Evolutionary conservation across 2,797 vertebrate species (phyloP), one percentile per base, ranked within the genome.

Genomic region (Cyprinodon diabolis): DNA sequence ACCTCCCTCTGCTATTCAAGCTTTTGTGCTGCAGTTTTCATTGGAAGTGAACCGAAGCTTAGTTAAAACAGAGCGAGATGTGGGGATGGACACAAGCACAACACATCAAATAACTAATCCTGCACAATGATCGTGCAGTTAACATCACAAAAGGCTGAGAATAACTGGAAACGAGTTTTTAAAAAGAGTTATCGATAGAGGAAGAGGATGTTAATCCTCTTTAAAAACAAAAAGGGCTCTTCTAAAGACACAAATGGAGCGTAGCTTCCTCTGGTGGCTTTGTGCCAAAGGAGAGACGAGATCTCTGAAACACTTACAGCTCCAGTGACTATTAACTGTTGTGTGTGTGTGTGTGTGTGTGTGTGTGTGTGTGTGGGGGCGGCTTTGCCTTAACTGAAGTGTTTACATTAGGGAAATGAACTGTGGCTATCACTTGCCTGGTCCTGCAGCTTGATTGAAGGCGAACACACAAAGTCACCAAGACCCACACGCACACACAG

Each of bases 381-480:
- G 67, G 57, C 15, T 13, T n/a, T 68, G 67, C 74, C 75, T 84
- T 77, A 56, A 77, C 71, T 85, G 40, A 83, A 88, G 84, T 89
- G 86, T 91, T 89, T 90, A 85, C 87, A 85, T 87, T 86, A 90
- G 83, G 87, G 82, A 90, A 88, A 90, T 89, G 68, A 90, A 85
- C 84, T 87, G 79, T 91, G 83, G 78, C 75, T 79, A 76, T 79
- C 77, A 78, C 69, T 19, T 15, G 72, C 51, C 74, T 79, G 68
- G 77, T 78, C 65, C 84, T 89, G 79, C 84, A 84, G 83, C 83
- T 84, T 89, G 81, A 88, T 66, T 84, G 79, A 87, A 72, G 73
- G 72, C 65, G 71, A 75, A 84, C 81, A 74, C 69, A 71, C 63
- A 75, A 55, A 63, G 71, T 57, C 58, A 58, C 25, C 69, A 75